Conservation (phyloP, 2,888 invertebrate genomes). For the Pandemis cinnamomeana region DNA sequence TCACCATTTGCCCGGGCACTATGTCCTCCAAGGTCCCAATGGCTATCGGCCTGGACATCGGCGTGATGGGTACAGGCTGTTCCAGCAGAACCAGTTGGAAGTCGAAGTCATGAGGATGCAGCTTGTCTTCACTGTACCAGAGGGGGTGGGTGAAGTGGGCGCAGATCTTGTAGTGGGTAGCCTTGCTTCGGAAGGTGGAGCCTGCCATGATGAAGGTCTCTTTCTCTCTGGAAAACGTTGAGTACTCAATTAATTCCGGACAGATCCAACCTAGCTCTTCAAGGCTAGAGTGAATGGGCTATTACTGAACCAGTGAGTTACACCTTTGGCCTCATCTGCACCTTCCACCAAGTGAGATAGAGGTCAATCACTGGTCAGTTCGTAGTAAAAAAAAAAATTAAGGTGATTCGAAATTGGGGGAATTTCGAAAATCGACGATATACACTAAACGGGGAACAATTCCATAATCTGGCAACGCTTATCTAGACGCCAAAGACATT, state of each 20-base stretch:
- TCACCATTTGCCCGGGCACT: slow-evolving; percentile 53
- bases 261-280: too few species aligned
- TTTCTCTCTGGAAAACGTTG: slow-evolving; percentile 54
- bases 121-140: slow-evolving; percentile 54
- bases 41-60: slow-evolving; percentile 64
- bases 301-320: too few species aligned
- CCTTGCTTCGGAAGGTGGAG: slow-evolving; percentile 59
- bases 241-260: neutral
- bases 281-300: too few species aligned
- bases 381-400: too few species aligned
- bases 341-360: too few species aligned
- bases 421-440: too few species aligned
- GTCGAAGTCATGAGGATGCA: slow-evolving; percentile 69
- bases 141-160: slow-evolving; percentile 71
- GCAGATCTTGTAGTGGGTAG: slow-evolving; percentile 61
- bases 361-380: too few species aligned
- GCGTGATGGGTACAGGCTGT: slow-evolving; percentile 62
- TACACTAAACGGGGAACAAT: too few species aligned
- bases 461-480: too few species aligned
- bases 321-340: too few species aligned
- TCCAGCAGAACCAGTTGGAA: slow-evolving; percentile 73
- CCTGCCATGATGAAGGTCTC: slow-evolving; percentile 66
- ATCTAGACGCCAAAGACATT: too few species aligned
- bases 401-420: too few species aligned
- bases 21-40: slow-evolving; percentile 64